Conservation (phyloP, 2,797 vertebrate species). For the Enteromius anoplus region DNA sequence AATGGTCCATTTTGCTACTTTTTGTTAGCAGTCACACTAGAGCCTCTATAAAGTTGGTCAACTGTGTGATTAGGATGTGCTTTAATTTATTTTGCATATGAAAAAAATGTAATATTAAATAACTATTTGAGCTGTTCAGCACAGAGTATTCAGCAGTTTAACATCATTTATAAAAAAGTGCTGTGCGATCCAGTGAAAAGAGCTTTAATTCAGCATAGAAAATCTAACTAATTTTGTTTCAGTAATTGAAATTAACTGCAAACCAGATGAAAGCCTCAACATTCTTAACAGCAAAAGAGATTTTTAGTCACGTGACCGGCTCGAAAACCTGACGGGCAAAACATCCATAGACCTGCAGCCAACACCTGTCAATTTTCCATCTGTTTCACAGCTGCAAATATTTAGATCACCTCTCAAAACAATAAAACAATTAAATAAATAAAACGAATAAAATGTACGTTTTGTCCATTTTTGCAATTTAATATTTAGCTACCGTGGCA, state of each 20-base stretch:
- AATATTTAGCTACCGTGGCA: no score
- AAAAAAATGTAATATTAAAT: background rate
- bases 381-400: no score
- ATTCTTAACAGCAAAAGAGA: no score
- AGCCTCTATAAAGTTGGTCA: background rate
- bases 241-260: background rate
- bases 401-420: no score
- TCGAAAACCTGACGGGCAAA: no score
- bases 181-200: background rate
- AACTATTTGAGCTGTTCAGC: background rate
- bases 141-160: background rate
- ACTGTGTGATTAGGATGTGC: background rate
- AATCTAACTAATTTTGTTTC: background rate
- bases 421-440: no score
- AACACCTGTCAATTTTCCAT: no score
- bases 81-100: background rate
- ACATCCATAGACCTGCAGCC: no score
- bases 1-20: background rate
- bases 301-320: no score
- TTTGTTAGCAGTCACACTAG: background rate
- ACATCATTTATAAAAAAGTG: background rate
- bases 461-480: no score
- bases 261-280: background rate
- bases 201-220: background rate
- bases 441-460: no score